Conservation (phyloP, 2,888 invertebrate genomes). For the Caenorhabditis sinica region DNA sequence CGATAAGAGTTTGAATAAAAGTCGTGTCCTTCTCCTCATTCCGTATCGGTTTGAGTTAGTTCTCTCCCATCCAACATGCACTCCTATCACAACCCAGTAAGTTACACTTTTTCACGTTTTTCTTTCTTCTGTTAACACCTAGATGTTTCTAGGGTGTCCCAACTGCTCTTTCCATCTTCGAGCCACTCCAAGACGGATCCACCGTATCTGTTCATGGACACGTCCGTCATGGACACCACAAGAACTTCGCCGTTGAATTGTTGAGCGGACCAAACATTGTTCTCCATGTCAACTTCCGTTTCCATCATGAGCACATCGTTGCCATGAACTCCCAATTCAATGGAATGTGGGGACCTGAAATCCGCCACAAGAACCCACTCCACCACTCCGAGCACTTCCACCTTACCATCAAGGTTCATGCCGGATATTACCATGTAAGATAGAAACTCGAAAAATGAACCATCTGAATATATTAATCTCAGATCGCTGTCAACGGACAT, state of each 20-base stretch:
- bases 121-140: background rate
- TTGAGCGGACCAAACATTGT: slow-evolving; percentile 79
- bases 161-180: slow-evolving; percentile 67
- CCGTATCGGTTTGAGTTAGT: slow-evolving; percentile 14
- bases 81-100: slow-evolving; percentile 72
- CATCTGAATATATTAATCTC: slow-evolving; percentile 1
- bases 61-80: slow-evolving; percentile 61
- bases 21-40: slow-evolving; percentile 31
- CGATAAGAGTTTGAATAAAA: slow-evolving; percentile 62
- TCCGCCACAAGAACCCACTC: slow-evolving; percentile 75
- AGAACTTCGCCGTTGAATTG: slow-evolving; percentile 78
- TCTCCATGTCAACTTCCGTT: slow-evolving; percentile 79
- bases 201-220: slow-evolving; percentile 69
- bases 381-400: slow-evolving; percentile 77
- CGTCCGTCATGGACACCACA: slow-evolving; percentile 72
- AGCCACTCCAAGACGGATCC: slow-evolving; percentile 69
- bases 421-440: slow-evolving; percentile 74
- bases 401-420: slow-evolving; percentile 74
- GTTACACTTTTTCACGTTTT: slow-evolving; percentile 45
- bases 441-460: background rate
- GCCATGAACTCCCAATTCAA: slow-evolving; percentile 74
- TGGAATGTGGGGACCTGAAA: slow-evolving; percentile 76
- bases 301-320: slow-evolving; percentile 74
- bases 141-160: slow-evolving; percentile 60
- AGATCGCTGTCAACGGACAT: slow-evolving; percentile 77